Evolutionary conservation across 2,113 vertebrate genomes (phyloP).

Genomic region (Calonectris borealis): DNA sequence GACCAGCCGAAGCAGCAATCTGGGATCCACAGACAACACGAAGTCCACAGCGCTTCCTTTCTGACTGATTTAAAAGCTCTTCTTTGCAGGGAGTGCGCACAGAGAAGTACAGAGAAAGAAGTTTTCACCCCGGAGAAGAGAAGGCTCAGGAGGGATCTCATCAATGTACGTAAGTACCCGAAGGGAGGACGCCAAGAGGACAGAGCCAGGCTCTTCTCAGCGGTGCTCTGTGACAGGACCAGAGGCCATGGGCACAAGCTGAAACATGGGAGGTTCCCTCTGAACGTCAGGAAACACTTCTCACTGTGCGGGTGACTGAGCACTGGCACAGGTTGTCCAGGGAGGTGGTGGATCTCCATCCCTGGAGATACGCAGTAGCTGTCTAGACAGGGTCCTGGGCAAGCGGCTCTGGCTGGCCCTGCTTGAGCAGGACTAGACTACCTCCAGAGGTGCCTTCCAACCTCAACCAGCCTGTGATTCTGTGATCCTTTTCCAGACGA

Average conservation of each 20-base stretch:
- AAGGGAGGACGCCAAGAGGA: background rate
- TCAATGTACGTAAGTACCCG: rapidly evolving
- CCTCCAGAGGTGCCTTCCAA: background rate
- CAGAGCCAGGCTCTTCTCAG: background rate
- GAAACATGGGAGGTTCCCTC: background rate
- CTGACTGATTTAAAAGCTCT: background rate
- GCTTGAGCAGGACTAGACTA: background rate
- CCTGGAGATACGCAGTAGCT: background rate
- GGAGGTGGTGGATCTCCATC: background rate
- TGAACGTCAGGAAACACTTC: background rate
- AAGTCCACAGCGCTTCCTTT: background rate
- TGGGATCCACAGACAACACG: background rate
- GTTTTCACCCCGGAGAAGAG: background rate
- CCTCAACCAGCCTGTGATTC: no score
- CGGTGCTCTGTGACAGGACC: background rate
- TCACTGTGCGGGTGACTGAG: background rate
- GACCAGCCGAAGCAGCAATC: background rate
- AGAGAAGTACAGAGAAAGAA: background rate
- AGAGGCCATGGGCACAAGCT: background rate
- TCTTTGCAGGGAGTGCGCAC: background rate
- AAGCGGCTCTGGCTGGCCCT: background rate
- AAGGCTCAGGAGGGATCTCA: background rate
- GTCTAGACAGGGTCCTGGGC: background rate
- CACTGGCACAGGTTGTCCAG: background rate
- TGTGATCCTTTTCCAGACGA: background rate